A percentile compares a stretch with the other conserved stretches of the same genome.
Conservation (phyloP, 2,888 invertebrate species). For the Conchocele bisecta region DNA sequence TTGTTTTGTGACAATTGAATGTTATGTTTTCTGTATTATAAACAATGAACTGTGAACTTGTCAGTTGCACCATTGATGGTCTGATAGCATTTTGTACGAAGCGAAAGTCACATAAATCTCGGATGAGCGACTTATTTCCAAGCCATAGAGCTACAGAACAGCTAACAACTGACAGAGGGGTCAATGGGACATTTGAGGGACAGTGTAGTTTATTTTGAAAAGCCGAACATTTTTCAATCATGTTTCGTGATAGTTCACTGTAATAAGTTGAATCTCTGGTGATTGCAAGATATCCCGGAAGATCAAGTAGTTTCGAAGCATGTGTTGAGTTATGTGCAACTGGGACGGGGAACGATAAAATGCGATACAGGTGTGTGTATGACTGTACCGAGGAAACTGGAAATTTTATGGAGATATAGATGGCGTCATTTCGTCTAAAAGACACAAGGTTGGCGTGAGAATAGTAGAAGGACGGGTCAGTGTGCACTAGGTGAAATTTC, state of each 20-base stretch:
- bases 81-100: background rate
- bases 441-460: background rate
- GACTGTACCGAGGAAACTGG: background rate
- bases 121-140: background rate
- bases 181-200: background rate
- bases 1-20: background rate
- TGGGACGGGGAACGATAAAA: background rate
- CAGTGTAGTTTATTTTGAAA: background rate
- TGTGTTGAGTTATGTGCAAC: background rate
- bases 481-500: background rate
- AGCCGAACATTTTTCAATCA: background rate
- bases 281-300: background rate
- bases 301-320: background rate
- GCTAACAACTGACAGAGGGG: background rate
- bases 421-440: background rate
- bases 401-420: constrained; percentile 7
- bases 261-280: constrained; percentile 3
- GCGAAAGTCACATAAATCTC: background rate
- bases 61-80: background rate
- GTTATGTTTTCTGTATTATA: constrained; percentile 8
- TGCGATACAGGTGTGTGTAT: background rate
- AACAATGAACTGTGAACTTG: constrained; percentile 12
- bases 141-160: background rate
- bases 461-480: constrained; percentile 10
- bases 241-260: background rate